These are phyloP conservation scores for Delphinapterus leucas DNA, from an alignment of 2,113 vertebrate species.

Conservation along the genomic window DNA sequence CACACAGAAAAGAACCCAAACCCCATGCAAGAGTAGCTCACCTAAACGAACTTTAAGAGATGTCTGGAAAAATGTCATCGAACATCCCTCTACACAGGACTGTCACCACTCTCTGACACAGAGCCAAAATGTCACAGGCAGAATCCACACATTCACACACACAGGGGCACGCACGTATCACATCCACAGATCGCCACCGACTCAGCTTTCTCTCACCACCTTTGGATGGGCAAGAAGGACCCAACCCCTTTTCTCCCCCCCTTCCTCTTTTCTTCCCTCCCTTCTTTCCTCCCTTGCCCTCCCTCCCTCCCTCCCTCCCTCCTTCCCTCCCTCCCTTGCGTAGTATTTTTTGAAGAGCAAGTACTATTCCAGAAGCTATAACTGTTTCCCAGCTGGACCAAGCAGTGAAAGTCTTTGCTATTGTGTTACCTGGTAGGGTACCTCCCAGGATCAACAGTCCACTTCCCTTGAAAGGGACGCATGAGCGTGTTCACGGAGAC, in stretches of 20 bases:
- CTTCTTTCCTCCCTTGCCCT: background rate
- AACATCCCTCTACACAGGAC: background rate
- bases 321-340: background rate
- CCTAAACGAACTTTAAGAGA: slow-evolving; percentile 60
- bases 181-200: background rate
- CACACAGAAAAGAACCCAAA: background rate
- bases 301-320: background rate
- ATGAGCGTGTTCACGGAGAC: background rate
- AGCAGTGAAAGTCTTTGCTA: background rate
- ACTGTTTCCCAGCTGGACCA: slow-evolving; percentile 29
- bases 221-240: slow-evolving; percentile 27
- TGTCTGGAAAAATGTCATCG: slow-evolving; percentile 42
- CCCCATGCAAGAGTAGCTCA: background rate
- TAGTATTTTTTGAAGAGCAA: slow-evolving; percentile 63
- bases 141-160: background rate
- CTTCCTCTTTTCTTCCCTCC: background rate
- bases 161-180: background rate
- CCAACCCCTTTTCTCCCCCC: background rate
- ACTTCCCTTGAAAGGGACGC: background rate
- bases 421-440: background rate
- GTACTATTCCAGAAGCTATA: slow-evolving; percentile 64
- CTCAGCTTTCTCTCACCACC: slow-evolving; percentile 42
- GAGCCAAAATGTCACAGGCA: slow-evolving; percentile 52
- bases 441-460: slow-evolving; percentile 15
- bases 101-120: slow-evolving; percentile 33